Evolutionary conservation across 2,113 vertebrate genomes (phyloP), one percentile per base, ranked within the genome.

Genomic region (Triplophysa siluroides): DNA sequence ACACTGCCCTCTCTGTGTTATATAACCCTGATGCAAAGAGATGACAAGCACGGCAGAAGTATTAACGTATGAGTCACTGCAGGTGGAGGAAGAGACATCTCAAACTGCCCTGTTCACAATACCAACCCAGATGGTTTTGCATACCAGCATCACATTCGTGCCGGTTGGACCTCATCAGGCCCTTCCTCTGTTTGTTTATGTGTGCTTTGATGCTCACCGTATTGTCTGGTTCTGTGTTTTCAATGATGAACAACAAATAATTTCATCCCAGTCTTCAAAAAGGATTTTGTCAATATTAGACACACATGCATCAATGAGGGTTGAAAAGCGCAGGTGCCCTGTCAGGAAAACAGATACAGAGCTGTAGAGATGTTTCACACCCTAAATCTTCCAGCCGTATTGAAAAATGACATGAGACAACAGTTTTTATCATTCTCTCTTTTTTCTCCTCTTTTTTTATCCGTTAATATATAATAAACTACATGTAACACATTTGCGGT

Each of bases 41-140:
- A 65, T n/a, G 58, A 80, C 50, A 79, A 77, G 41, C 65, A 69
- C 66, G 63, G 33, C 45, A 74, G 50, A 69, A 52, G 47, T 72
- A 56, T 73, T 68, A 81, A 74, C 41, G 61, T 52, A 52, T 78
- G 45, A 84, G 62, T 84, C 76, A 70, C 41, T 75, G 78, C 69
- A 76, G 74, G 47, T 65, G 65, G 43, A 68, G 76, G 58, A 60
- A 16, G 38, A 79, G 58, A 78, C 24, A 65, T 72, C 33, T 13
- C 50, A 18, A 18, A 7, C 33, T 38, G 33, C 43, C 54, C 71
- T 77, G 19, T 63, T n/a, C 2, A 26, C 26, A 60, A 21, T 16
- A 47, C 24, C 0, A 58, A 58, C 54, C 54, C 54, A n/a, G 54
- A 58, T 58, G 54, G 6, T n/a, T 58, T 58, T 58, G 54, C 2